Base-by-base conservation (phyloP, 64 coral and sea anemone genomes). In the Montipora sp. region DNA sequence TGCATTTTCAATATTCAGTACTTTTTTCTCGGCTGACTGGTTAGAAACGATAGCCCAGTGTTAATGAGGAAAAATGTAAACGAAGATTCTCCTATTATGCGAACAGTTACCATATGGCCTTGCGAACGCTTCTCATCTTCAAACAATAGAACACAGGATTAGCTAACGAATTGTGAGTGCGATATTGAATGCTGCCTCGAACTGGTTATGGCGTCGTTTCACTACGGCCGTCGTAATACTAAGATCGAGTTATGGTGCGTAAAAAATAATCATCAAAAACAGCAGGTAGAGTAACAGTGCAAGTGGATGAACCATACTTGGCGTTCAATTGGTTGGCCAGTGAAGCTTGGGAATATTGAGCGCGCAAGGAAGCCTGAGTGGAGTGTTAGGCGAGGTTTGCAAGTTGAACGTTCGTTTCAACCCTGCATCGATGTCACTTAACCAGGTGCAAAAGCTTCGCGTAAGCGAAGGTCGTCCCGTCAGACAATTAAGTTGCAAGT, bases 141-240 rank as follows among this genome's bases (percentile, higher is more conserved):
- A 59, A 84, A 45, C 81, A 83, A 21, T 66, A 66, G 61, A 68
- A 83, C 22, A 36, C 80, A 2, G 80, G 80, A 22, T 83, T 66
- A 9, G 58, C 27, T 13, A 66, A 5, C 13, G 80, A 83, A 68
- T 83, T 57, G 58, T 83, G 80, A 65, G 80, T 47, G 80, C 46
- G 5, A 68, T 83, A 14, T 83, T 63, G 59, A 83, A 83, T 14
- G 80, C 80, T 14, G 80, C 59, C 44, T 83, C 65, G 53, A 83
- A 83, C 63, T 24, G 80, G 27, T 83, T 27, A 57, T 57, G 7
- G 53, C 53, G 6, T 57, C 53, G 53, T 57, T 8, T 83, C 80
- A 6, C 59, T 47, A 47, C 80, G 59, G 9, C 81, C 60, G 47
- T 20, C 59, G 10, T 16, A 69, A 70, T 20, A 61, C 69, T 84